These are phyloP conservation scores for Drosophila mojavensis DNA, from an alignment of 1,140 invertebrate species.

Conservation along the genomic window DNA sequence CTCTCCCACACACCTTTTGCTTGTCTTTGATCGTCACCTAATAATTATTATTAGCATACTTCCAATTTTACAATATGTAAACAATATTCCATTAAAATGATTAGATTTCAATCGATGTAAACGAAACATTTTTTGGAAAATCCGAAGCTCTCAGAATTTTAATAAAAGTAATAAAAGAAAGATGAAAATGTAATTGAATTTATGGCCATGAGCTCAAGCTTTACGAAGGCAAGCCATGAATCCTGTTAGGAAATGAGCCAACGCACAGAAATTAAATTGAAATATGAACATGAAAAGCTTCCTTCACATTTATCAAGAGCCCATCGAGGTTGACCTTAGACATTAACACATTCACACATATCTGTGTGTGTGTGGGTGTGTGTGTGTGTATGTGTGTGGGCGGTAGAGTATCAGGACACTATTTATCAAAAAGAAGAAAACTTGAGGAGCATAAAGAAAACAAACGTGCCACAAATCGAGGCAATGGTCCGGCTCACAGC, in stretches of 20 bases:
- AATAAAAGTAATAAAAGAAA: conserved; percentile 41
- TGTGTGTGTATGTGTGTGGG: conserved; percentile 9
- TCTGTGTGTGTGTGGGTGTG: background rate
- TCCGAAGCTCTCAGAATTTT: conserved; percentile 25
- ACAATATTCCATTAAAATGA: conserved; percentile 29
- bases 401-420: conserved; percentile 28
- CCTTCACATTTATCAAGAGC: conserved; percentile 68
- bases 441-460: conserved; percentile 52
- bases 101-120: conserved; percentile 25
- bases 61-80: conserved; percentile 10
- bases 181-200: conserved; percentile 61
- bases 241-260: conserved; percentile 41
- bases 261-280: conserved; percentile 66
- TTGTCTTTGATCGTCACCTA: conserved; percentile 13
- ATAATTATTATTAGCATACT: background rate
- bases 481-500: conserved; percentile 56
- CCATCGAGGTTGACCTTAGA: conserved; percentile 60
- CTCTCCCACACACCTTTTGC: background rate
- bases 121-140: conserved; percentile 8
- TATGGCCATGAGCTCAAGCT: conserved; percentile 44
- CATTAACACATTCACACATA: conserved; percentile 75
- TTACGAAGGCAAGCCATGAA: conserved; percentile 3
- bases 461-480: conserved; percentile 64
- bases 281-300: conserved; percentile 76
- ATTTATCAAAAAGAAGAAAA: conserved; percentile 52